These are phyloP conservation scores for Brenthis ino DNA, from an alignment of 2,888 invertebrate species.

Conservation along the genomic window DNA sequence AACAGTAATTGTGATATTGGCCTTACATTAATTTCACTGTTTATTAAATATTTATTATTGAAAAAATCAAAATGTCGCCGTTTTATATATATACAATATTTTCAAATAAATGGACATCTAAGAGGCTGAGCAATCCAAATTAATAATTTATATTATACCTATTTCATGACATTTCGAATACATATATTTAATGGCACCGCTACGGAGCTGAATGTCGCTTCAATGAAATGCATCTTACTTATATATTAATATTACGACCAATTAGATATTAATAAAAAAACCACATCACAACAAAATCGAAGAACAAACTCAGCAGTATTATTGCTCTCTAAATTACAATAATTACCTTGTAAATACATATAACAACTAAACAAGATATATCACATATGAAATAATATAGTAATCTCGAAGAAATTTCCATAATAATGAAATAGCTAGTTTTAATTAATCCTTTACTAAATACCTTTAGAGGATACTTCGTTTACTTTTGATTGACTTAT, in stretches of 20 bases:
- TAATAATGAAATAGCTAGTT: constrained; percentile 62
- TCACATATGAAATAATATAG: constrained; percentile 49
- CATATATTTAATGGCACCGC: constrained; percentile 63
- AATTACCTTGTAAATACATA: constrained; percentile 45
- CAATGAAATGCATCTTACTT: constrained; percentile 39
- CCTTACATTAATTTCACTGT: constrained; percentile 19
- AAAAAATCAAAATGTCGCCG: constrained; percentile 29
- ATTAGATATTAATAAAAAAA: constrained; percentile 43
- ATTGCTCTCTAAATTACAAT: constrained; percentile 61
- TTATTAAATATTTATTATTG: constrained; percentile 23
- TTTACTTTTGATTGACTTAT: constrained; percentile 62
- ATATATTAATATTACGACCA: constrained; percentile 34
- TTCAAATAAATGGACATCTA: constrained; percentile 14
- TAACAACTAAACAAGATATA: constrained; percentile 45
- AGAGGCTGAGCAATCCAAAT: constrained; percentile 25
- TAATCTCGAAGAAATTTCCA: constrained; percentile 66
- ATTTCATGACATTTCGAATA: constrained; percentile 30
- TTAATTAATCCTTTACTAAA: constrained; percentile 55
- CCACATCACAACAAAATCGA: constrained; percentile 52
- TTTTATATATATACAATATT: constrained; percentile 21
- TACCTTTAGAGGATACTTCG: constrained; percentile 61
- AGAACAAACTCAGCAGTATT: constrained; percentile 57
- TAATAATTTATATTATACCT: constrained; percentile 15
- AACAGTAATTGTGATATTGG: constrained; percentile 29
- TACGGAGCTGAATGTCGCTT: constrained; percentile 53